phyloP scores from a whole-genome alignment of 2,797 vertebrate species.

The Pangasius krempfi region DNA sequence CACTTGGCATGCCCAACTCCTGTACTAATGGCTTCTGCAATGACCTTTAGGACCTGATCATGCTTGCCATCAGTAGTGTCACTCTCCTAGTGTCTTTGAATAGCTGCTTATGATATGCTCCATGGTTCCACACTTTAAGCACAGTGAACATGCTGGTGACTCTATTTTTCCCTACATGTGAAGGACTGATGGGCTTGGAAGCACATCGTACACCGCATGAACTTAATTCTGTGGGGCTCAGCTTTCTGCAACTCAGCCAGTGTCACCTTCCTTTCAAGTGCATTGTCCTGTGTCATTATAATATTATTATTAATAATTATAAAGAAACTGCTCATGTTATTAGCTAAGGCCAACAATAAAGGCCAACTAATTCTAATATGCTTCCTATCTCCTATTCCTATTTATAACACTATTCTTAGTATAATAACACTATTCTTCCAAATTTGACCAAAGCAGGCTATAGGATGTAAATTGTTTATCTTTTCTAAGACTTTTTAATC shows the following conservation, averaged over 20 bases:
- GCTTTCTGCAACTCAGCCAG: not conserved
- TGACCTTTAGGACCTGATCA: not conserved
- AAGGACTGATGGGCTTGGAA: not conserved
- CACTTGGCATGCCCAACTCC: not conserved
- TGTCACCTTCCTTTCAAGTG: not conserved
- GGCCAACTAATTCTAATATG: no score
- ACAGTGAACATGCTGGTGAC: not conserved
- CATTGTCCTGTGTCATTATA: not conserved
- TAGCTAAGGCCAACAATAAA: no score
- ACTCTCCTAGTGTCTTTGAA: not conserved
- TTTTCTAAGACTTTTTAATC: not conserved
- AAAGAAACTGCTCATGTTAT: no score
- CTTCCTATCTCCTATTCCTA: no score
- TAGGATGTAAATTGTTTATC: not conserved
- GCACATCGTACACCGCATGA: not conserved
- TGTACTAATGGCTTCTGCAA: not conserved
- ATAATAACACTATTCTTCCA: not conserved
- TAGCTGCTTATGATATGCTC: not conserved
- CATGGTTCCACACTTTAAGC: not conserved
- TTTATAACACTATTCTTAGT: not conserved
- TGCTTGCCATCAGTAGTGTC: not conserved
- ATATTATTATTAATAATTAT: not conserved
- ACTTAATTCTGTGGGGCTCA: not conserved
- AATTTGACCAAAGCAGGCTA: not conserved
- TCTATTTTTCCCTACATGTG: not conserved